Evolutionary conservation across 2,888 invertebrate species (phyloP), one percentile per base, ranked within the genome.

Genomic region (Nomada goodeniana): DNA sequence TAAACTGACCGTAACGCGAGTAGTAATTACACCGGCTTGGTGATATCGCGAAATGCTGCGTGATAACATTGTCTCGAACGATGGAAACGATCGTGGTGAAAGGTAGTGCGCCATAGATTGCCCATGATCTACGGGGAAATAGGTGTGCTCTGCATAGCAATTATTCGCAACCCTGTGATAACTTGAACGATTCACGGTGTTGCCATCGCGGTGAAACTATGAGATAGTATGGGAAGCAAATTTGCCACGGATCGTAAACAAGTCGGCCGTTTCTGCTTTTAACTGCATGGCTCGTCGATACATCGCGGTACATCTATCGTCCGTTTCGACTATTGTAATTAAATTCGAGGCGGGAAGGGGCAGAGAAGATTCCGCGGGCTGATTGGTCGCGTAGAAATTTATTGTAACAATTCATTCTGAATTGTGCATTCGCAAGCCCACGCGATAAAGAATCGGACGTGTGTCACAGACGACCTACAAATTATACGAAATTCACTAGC

Each of bases 21-120:
- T 67, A 53, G 68, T 55, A 77, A 77, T 77, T 77, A 77, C 73
- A 47, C 26, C 15, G 26, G 13, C 55, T 23, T 47, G 61, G 29
- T 44, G 61, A 57, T 71, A 63, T 23, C 70, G 52, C 36, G 71
- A 76, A 71, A 69, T 63, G 44, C 44, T n/a, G 59, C 53, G 29
- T 52, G 70, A 70, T 65, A 50, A 65, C 65, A 67, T 68, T 68
- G 59, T 67, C 18, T 20, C 13, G 26, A 55, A 42, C 65, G 52
- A 57, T 47, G 63, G 53, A 72, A 71, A 61, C 47, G 26, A 71
- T 71, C 76, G 18, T n/a, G 60, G 69, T n/a, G 59, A 69, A 59
- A 69, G 69, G 57, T 26, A 47, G n/a, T 15, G 42, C 26, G n/a
- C 10, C 2, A 42, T 15, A 44, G 18, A 26, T 69, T 42, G n/a